These are phyloP conservation scores for Anodontia alba DNA, from an alignment of 2,888 invertebrate genomes.

Conservation along the genomic window DNA sequence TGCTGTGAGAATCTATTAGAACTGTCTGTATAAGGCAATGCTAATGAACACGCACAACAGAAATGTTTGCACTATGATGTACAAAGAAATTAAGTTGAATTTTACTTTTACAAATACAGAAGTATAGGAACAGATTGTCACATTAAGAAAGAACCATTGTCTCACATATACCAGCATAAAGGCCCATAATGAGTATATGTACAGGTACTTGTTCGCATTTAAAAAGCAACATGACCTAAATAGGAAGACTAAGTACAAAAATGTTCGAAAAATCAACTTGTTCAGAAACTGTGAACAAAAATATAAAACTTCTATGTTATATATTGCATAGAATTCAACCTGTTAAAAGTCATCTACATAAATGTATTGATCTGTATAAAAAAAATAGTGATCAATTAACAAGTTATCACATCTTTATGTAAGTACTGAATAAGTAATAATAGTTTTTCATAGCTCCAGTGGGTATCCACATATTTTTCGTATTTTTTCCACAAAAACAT, in stretches of 20 bases:
- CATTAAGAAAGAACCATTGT: not conserved
- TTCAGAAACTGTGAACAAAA: conserved; percentile 6
- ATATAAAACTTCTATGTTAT: not conserved
- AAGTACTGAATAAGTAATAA: conserved; percentile 7
- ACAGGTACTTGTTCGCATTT: conserved; percentile 36
- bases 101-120: too few relatives aligned
- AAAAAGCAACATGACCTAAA: not conserved
- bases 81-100: too few relatives aligned
- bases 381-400: conserved; percentile 8
- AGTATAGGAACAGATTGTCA: too few relatives aligned
- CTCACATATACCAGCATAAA: not conserved
- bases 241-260: conserved; percentile 9
- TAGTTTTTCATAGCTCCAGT: too few relatives aligned
- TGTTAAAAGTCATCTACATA: conserved; percentile 5
- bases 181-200: conserved; percentile 34
- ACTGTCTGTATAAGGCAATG: too few relatives aligned
- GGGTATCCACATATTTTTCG: too few relatives aligned
- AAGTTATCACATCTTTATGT: conserved; percentile 7
- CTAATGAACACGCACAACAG: too few relatives aligned
- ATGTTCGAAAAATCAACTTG: not conserved
- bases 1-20: too few relatives aligned
- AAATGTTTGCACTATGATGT: too few relatives aligned
- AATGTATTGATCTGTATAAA: conserved; percentile 4
- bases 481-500: too few relatives aligned
- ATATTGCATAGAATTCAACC: conserved; percentile 14